Base-by-base conservation (phyloP, 2,888 invertebrate species). In the Itoplectis maculator region DNA sequence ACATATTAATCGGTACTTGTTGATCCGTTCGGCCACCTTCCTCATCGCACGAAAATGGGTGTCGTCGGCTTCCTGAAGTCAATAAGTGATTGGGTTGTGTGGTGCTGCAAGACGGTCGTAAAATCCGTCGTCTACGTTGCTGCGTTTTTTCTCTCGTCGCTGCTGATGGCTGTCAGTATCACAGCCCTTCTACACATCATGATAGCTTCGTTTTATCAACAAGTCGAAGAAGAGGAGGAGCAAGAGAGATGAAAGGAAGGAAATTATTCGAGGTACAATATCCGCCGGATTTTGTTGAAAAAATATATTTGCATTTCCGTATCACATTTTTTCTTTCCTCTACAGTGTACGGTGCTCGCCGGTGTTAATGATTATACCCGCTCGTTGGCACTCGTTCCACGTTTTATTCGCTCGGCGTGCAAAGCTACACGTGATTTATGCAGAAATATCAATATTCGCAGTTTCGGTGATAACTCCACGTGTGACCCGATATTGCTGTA, bases 231-330 rank as follows among this genome's bases (percentile, higher is more conserved):
- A 68, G 75, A 83, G 61, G 78, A 83, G 15, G 79, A 82, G 7
- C 15, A 77, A 15, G 69, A 70, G 29, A 63, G 15, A 37, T 70
- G 74, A 83, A 40, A n/a, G 8, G 29, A 70, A 9, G 13, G 23
- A 78, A 40, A 29, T 29, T 11, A 29, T 3, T 63, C 13, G 49
- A 84, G 76, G 72, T 70, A 65, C 73, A 56, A 18, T 20, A 42
- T 70, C 11, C 37, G 29, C 47, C 15, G 51, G n/a, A 9, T 78
- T 83, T 83, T 23, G 75, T 79, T 83, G 54, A 66, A 89, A 89
- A 89, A 90, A 89, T 89, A 89, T 88, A 89, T 89, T 82, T 75
- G 49, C 66, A 66, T 82, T 72, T 63, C 78, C 61, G 72, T 88
- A 89, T 89, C 89, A 89, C 87, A 88, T 86, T 86, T 56, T 66